A percentile compares a stretch with the other conserved stretches of the same genome.
These are phyloP conservation scores for Australoheros facetus DNA, from an alignment of 2,797 vertebrate genomes.

Conservation along the genomic window DNA sequence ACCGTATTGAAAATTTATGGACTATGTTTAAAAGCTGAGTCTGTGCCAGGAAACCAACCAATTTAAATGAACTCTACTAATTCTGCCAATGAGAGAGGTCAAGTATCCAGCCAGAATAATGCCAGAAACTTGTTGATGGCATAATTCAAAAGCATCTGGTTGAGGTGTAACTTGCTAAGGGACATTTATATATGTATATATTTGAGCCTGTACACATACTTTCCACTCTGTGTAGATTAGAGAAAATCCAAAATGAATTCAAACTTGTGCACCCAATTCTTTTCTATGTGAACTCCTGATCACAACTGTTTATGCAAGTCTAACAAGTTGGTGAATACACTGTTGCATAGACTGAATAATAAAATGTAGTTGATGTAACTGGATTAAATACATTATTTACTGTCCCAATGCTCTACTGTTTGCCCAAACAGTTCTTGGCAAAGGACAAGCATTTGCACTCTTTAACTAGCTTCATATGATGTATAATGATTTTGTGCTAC, in stretches of 20 bases:
- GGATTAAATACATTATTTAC: conserved; percentile 30
- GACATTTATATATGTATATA: neutral
- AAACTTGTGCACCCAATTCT: neutral
- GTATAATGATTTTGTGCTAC: conserved; percentile 51
- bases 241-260: neutral
- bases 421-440: conserved; percentile 31
- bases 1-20: too few relatives aligned
- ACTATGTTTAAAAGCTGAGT: too few relatives aligned
- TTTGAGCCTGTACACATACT: neutral
- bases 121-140: neutral
- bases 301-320: conserved; percentile 9
- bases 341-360: conserved; percentile 64
- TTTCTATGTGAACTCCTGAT: neutral
- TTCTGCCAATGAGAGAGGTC: neutral
- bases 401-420: conserved; percentile 21
- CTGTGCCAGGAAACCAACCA: neutral
- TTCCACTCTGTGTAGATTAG: neutral
- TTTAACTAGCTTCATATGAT: conserved; percentile 31
- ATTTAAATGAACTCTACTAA: neutral
- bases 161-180: neutral
- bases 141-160: neutral
- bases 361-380: conserved; percentile 15
- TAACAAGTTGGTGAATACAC: conserved; percentile 29
- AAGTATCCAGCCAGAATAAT: neutral
- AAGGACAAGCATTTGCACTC: conserved; percentile 33